Evolutionary conservation across 2,797 vertebrate genomes (phyloP), one percentile per base, ranked within the genome.

Genomic region (Microctenopoma steveboyesi): DNA sequence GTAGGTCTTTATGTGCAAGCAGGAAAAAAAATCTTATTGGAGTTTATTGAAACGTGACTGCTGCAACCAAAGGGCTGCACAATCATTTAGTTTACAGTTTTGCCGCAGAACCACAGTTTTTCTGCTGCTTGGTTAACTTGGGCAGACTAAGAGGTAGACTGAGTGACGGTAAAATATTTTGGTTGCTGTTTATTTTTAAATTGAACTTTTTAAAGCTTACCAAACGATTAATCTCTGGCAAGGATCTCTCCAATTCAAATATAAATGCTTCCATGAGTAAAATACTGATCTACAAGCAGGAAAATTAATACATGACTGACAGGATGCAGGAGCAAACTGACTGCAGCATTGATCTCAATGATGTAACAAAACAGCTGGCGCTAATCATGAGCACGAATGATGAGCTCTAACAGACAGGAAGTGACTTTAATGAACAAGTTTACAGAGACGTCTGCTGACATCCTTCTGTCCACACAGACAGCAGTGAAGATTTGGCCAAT

Each of bases 291-390:
- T 54, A 58, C 45, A 74, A 60, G 79, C 68, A 77, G 63, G 45
- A 61, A 52, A 63, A 88, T 72, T 56, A 82, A 74, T 62, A 43
- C 43, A 51, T 81, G 77, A 87, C 64, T 87, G 82, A 89, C 82
- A 77, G 80, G 39, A 81, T 60, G 65, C 81, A 78, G 64, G 55
- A 78, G 61, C 47, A 53, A 57, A 83, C 68, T 40, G 35, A 71
- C 13, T 22, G 69, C 27, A 39, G 64, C 45, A 63, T 75, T 59
- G 65, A 85, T 82, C 69, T 69, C 59, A 78, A 79, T 74, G 66
- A 79, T 75, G 84, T 48, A 45, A 63, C 9, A 53, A 72, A 84
- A 69, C 85, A 85, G 78, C 78, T 85, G 83, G 60, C 64, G 9
- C 70, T 83, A 60, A 87, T 84, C 59, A 66, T 53, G 27, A 40